Conservation (phyloP, 1,140 invertebrate genomes). For the Amyelois transitella region DNA sequence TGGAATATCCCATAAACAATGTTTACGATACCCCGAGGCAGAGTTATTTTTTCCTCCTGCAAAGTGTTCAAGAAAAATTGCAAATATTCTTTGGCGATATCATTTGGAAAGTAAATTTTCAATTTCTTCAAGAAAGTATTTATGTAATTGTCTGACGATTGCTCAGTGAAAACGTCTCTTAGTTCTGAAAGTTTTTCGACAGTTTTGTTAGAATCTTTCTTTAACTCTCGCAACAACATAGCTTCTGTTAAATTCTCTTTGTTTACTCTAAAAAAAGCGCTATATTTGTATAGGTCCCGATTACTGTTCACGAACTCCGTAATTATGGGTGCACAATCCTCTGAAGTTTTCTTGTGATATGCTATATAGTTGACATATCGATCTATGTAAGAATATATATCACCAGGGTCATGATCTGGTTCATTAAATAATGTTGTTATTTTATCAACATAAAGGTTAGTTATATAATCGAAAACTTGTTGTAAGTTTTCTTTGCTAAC, state of each 20-base stretch:
- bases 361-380: not conserved
- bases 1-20: conserved; percentile 37
- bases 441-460: not conserved
- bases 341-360: conserved; percentile 12
- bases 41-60: not conserved
- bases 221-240: conserved; percentile 25
- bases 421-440: not conserved
- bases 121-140: conserved; percentile 34
- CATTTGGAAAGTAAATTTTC: conserved; percentile 44
- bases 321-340: conserved; percentile 34
- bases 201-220: conserved; percentile 30
- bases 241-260: conserved; percentile 17
- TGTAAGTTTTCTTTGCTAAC: not conserved
- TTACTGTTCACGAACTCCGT: conserved; percentile 28
- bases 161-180: conserved; percentile 8
- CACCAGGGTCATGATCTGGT: not conserved
- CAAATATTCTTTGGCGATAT: conserved; percentile 30
- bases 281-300: conserved; percentile 16
- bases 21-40: not conserved
- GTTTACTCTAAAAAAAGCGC: conserved; percentile 12
- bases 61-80: conserved; percentile 23
- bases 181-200: conserved; percentile 20
- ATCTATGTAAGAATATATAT: not conserved
- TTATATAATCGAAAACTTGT: not conserved
- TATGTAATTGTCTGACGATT: conserved; percentile 7